Conservation (phyloP, 2,113 vertebrate genomes). For the Chionodraco myersi region DNA sequence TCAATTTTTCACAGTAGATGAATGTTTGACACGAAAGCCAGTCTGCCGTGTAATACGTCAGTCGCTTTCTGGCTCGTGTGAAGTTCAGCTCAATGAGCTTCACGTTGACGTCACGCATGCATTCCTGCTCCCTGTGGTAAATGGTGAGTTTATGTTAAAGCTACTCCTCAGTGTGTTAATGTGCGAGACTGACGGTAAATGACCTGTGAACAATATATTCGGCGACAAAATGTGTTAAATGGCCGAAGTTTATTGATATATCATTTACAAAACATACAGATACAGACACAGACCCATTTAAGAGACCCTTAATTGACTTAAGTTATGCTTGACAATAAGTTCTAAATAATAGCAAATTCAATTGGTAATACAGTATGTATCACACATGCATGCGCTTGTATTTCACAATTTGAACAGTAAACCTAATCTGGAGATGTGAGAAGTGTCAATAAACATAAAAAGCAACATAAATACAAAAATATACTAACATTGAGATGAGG, state of each 20-base stretch:
- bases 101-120: not conserved
- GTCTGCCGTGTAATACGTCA: constrained; percentile 9
- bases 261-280: not conserved
- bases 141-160: not conserved
- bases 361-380: too few species aligned
- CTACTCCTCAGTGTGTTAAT: not conserved
- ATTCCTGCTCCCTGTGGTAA: not conserved
- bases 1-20: constrained; percentile 2
- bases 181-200: not conserved
- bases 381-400: not conserved
- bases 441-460: too few species aligned
- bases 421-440: not conserved
- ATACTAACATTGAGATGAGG: not conserved
- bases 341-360: not conserved
- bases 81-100: constrained; percentile 11
- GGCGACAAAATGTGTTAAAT: not conserved
- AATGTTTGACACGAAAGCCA: constrained; percentile 8
- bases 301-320: not conserved
- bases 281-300: not conserved
- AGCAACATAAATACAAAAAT: not conserved
- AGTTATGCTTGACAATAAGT: not conserved
- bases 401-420: not conserved
- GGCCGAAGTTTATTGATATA: not conserved
- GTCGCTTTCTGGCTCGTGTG: constrained; percentile 18
- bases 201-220: not conserved